Base-by-base conservation (phyloP, 2,797 vertebrate genomes). In the Sarcophilus harrisii region DNA sequence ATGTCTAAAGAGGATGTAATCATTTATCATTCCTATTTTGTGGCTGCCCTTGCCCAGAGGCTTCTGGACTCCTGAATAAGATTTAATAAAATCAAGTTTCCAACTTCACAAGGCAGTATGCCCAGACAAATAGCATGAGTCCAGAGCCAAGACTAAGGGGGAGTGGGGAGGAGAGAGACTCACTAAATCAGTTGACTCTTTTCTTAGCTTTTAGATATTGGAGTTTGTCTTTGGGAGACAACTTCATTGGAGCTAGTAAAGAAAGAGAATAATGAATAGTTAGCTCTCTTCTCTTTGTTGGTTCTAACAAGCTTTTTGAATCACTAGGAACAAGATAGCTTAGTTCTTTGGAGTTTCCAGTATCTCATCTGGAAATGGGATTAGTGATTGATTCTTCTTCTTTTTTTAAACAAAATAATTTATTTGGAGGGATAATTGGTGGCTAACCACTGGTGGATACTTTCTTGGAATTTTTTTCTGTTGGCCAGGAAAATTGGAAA, bases 21-120 rank as follows among this genome's bases (percentile, higher is more conserved):
- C 90, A 55, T 90, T 90, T 52, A 90, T 55, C 90, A 90, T 90
- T 30, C 3, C 52, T 55, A 2, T 59, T 90, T 90, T 62, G 93
- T 93, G 30, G 38, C 62, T 57, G 30, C n/a, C 49, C 90, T 54
- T 93, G 30, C 62, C 62, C 62, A 93, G 54, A 81, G 54, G 62
- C 32, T 73, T 93, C 66, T 58, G 54, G 62, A 87, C 55, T n/a
- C 66, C n/a, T 87, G 12, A 57, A 18, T 27, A 57, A 93, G 92
- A 73, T n/a, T 87, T 57, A 4, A 27, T 92, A 92, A 45, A 49
- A 49, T 58, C 1, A 89, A 89, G 92, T 97, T 96, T 95, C 58
- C 24, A 57, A 97, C 94, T 49, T 93, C 81, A 94, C 66, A 95
- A 96, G 96, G 96, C 29, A 55, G 59, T 89, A 58, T 4, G 30